Conservation (phyloP, 2,113 vertebrate genomes). For the Athene cunicularia region DNA sequence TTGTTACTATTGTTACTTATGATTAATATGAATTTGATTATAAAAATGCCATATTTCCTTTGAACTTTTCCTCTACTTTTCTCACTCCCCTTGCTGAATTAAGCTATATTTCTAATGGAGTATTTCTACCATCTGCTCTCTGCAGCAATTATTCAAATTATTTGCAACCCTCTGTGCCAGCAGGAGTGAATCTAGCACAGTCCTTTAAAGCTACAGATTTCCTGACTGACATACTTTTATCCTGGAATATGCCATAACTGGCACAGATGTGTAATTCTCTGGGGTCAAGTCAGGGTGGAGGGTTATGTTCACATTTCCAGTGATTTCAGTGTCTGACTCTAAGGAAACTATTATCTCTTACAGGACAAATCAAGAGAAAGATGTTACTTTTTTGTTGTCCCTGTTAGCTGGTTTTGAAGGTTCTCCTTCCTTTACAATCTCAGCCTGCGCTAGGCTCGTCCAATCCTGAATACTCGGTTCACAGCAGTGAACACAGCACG, state of each 20-base stretch:
- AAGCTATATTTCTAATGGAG: background rate
- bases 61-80: background rate
- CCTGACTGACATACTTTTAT: background rate
- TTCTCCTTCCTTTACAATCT: background rate
- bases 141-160: conserved; percentile 31
- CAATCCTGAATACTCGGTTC: background rate
- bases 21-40: background rate
- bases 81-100: background rate
- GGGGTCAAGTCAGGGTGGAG: fast-evolving
- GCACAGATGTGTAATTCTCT: background rate
- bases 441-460: background rate
- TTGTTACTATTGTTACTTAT: background rate
- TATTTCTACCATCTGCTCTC: conserved; percentile 30
- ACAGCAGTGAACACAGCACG: background rate
- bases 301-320: background rate
- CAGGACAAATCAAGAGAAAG: background rate
- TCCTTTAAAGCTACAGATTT: background rate
- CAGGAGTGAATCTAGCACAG: background rate
- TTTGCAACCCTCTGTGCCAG: conserved; percentile 3
- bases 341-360: background rate
- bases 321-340: background rate
- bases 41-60: background rate
- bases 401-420: background rate
- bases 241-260: background rate
- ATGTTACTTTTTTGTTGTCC: background rate